phyloP scores from a whole-genome alignment of 2,888 invertebrate species.

The Mellilla xanthometata region DNA sequence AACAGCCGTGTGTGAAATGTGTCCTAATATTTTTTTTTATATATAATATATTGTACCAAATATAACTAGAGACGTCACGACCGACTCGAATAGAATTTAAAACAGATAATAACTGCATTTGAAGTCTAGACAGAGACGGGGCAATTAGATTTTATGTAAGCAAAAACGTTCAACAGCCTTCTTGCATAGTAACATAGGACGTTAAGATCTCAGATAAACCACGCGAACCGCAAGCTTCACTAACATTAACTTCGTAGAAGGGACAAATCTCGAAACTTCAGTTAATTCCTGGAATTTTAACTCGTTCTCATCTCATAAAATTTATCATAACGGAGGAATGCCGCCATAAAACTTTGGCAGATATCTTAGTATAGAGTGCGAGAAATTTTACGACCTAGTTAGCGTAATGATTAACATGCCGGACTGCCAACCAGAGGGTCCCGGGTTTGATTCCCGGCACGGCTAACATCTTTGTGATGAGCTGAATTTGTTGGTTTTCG shows the following conservation, averaged over 20 bases:
- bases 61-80: too few species aligned
- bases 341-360: conserved; percentile 2
- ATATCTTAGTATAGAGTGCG: background rate
- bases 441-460: too few species aligned
- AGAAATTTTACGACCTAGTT: background rate
- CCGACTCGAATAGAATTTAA: too few species aligned
- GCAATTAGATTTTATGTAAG: conserved; percentile 7
- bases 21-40: too few species aligned
- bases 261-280: conserved; percentile 17
- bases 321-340: conserved; percentile 10
- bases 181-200: conserved; percentile 12
- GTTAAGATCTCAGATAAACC: conserved; percentile 17
- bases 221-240: conserved; percentile 16
- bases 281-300: conserved; percentile 19
- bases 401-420: too few species aligned
- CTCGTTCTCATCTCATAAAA: conserved; percentile 13
- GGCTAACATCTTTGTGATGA: too few species aligned
- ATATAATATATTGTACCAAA: too few species aligned
- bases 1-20: too few species aligned
- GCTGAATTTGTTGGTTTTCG: too few species aligned
- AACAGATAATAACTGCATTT: conserved; percentile 5
- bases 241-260: conserved; percentile 14
- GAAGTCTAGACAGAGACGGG: background rate
- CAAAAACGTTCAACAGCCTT: conserved; percentile 8
- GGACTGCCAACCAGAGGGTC: too few species aligned